Evolutionary conservation across 2,797 vertebrate species (phyloP), one percentile per base, ranked within the genome.

Genomic region (Delichon dasypus): DNA sequence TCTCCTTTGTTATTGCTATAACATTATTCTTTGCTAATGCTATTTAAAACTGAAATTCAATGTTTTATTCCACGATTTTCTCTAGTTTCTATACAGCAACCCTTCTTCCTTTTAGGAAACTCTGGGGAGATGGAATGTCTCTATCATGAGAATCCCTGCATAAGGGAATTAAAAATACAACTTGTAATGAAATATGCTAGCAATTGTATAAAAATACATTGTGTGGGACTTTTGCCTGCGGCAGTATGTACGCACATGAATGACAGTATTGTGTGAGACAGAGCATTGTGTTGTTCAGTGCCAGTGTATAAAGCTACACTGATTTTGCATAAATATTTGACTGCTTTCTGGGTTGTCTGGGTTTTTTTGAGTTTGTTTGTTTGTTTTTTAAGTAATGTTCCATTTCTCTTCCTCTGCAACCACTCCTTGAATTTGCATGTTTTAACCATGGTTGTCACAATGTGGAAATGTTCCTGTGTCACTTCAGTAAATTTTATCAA

Each of bases 311-410:
- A 96, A 88, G 89, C 82, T 93, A 89, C 54, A 51, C 53, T 94
- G 77, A 82, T 95, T 96, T 95, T 96, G 88, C 89, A 96, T 97
- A 96, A 96, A 96, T 97, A 97, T 97, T 97, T 96, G 94, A 96
- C 94, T 91, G 86, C 74, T 89, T 96, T 94, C 76, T 93, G 91
- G 76, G 88, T 91, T 94, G 93, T 87, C 84, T 96, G 36, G 44
- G 60, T 8, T 32, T 16, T 88, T 84, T 92, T 38, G 38, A 11
- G 38, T 38, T 38, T 38, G 38, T 38, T 38, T 38, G 38, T 38
- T 38, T 38, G 38, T 88, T 84, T 38, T 4, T 9, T 27, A 95
- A 87, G 82, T 71, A 89, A 84, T 89, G 64, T 82, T 96, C 76
- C 65, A 36, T 77, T 94, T 94, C 51, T 79, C 32, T 78, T 88